phyloP scores from a whole-genome alignment of 2,113 vertebrate genomes.

The Gopherus evgoodei region DNA sequence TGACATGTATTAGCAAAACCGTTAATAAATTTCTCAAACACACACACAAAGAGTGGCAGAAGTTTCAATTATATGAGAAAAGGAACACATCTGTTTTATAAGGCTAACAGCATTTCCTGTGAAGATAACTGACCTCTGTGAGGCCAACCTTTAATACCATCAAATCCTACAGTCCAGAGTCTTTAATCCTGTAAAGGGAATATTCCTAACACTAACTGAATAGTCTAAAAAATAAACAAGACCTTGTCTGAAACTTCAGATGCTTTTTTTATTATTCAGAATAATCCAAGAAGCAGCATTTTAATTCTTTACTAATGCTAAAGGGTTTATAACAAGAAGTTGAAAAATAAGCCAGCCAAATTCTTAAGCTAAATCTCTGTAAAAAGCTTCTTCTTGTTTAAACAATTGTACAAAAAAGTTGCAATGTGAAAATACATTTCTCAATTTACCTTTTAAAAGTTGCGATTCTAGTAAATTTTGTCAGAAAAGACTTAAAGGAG shows the following conservation, averaged over 20 bases:
- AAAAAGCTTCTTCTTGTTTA: conserved; percentile 57
- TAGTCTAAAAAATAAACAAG: neutral
- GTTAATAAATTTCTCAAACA: conserved; percentile 15
- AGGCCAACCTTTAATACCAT: neutral
- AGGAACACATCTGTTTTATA: neutral
- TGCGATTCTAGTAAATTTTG: neutral
- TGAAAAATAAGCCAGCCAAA: conserved; percentile 31
- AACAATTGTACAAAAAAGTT: conserved; percentile 14
- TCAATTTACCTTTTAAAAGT: conserved; percentile 28
- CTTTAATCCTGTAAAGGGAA: neutral
- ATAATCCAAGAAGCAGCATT: neutral
- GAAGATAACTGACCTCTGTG: neutral
- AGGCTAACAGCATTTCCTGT: neutral
- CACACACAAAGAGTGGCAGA: neutral
- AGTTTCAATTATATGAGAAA: neutral
- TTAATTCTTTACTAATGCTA: conserved; percentile 46
- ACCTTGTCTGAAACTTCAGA: neutral
- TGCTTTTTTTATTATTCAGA: neutral
- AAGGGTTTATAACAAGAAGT: conserved; percentile 14
- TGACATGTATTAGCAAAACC: conserved; percentile 7
- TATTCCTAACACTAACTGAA: neutral
- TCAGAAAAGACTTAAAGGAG: neutral
- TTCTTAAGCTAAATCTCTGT: conserved; percentile 49
- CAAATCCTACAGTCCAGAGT: fast-evolving
- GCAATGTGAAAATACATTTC: conserved; percentile 37